Evolutionary conservation across 2,113 vertebrate species (phyloP).

Genomic region (Guaruba guarouba): DNA sequence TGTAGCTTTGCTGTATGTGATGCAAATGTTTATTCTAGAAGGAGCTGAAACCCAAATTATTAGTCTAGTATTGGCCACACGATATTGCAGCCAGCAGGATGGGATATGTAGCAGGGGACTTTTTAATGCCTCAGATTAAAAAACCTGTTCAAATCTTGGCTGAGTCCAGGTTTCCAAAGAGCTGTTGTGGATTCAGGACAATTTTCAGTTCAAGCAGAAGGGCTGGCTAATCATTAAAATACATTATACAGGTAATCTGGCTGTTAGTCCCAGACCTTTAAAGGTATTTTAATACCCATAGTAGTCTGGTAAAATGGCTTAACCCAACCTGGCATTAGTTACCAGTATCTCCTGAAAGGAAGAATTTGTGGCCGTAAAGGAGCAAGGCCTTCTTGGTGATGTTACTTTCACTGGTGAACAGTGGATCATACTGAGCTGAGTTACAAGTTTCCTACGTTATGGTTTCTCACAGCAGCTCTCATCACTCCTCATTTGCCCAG

Average conservation of each 20-base stretch:
- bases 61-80: not conserved
- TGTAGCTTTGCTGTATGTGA: not conserved
- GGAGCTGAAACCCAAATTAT: not conserved
- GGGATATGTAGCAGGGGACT: not conserved
- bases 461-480: not conserved
- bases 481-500: not conserved
- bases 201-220: conserved; percentile 17
- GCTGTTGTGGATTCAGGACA: not conserved
- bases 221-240: not conserved
- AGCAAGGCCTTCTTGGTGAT: not conserved
- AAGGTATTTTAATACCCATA: not conserved
- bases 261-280: not conserved
- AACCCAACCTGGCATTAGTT: not conserved
- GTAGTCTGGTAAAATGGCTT: not conserved
- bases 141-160: not conserved
- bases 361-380: not conserved
- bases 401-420: not conserved
- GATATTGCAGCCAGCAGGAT: not conserved
- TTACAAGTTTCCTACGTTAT: not conserved
- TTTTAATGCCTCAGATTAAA: not conserved
- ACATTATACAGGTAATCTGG: not conserved
- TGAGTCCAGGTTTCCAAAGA: not conserved
- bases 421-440: not conserved
- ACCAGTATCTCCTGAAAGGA: not conserved
- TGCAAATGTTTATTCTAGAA: not conserved